phyloP scores from a whole-genome alignment of 2,797 vertebrate genomes.

The Coilia nasus region DNA sequence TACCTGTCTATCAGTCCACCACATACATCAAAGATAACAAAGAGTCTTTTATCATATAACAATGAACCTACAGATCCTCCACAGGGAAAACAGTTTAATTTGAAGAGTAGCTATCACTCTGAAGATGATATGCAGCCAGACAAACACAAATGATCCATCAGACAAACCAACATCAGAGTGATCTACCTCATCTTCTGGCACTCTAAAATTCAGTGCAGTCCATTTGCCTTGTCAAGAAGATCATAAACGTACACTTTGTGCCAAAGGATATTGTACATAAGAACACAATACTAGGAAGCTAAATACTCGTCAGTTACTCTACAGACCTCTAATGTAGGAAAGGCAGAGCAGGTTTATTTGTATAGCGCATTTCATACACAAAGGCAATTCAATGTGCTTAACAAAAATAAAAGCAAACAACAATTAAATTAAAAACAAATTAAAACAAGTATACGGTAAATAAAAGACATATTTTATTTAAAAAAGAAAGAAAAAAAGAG shows the following conservation, averaged over 20 bases:
- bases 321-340: background rate
- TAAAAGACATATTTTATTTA: too few relatives aligned
- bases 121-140: background rate
- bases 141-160: background rate
- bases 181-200: background rate
- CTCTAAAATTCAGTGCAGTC: background rate
- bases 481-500: too few relatives aligned
- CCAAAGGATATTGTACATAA: background rate
- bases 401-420: too few relatives aligned
- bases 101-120: background rate
- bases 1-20: background rate
- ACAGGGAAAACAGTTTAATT: background rate
- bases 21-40: background rate
- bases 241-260: background rate
- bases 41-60: background rate
- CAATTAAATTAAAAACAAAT: too few relatives aligned
- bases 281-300: background rate
- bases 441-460: too few relatives aligned
- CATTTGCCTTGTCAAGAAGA: background rate
- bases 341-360: too few relatives aligned
- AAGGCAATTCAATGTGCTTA: too few relatives aligned
- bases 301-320: background rate
- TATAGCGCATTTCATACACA: too few relatives aligned
- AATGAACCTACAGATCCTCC: background rate
- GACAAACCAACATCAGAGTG: background rate